Evolutionary conservation across 2,888 invertebrate species (phyloP), one percentile per base, ranked within the genome.

Genomic region (Idaea straminata): DNA sequence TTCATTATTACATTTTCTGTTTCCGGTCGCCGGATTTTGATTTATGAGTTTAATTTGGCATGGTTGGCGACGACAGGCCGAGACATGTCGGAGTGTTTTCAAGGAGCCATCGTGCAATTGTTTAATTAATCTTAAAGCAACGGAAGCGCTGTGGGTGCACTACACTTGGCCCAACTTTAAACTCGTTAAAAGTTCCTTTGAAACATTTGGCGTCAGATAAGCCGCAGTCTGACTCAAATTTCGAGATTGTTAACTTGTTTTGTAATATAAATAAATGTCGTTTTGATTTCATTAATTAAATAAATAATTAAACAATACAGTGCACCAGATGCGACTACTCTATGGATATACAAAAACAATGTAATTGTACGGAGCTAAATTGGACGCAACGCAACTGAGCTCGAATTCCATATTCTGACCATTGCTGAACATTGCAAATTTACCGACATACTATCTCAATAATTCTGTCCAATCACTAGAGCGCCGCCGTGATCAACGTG

Each of bases 131-230:
- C 91, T 91, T 86, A 86, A 59, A 87, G 87, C 86, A 82, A 81
- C 82, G 85, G 83, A 86, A 86, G 84, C 84, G 87, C 84, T 86
- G 86, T 83, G 86, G 86, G 87, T 89, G 90, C 91, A 92, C 86
- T 91, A 89, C 89, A 90, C 90, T 91, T 82, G 86, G 87, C 82
- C 84, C 86, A 90, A 91, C 91, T 92, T 91, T 91, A 89, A 92
- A 92, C 92, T 92, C 91, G 92, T 92, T 92, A 92, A 91, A 92
- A 92, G 91, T 92, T 92, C 86, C 90, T 89, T 91, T 86, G 91
- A 85, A 88, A 92, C 92, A 92, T 92, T 92, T 91, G 92, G 91
- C 91, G 91, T 89, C 87, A 90, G 92, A 92, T 92, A 92, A 92
- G 92, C 91, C 91, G 82, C 91, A 89, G 87, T 89, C 85, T 85